Evolutionary conservation across 2,888 invertebrate genomes (phyloP), one percentile per base, ranked within the genome.

Genomic region (Dascillus cervinus): DNA sequence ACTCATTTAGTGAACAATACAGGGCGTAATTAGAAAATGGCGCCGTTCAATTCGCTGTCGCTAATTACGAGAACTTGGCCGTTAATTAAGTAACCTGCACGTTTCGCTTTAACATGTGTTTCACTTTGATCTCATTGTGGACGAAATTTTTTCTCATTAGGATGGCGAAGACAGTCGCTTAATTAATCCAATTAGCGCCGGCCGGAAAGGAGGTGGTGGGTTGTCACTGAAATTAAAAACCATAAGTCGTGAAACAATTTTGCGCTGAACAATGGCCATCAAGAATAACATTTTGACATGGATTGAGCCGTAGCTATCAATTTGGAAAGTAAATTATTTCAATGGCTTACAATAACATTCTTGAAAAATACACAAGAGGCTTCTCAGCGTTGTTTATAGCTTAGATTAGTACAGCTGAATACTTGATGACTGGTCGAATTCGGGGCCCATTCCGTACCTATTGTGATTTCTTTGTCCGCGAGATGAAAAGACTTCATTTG

Each of bases 401-500:
- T 47, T 53, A 50, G 53, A 57, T 57, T 56, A 53, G 53, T 53
- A 50, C 54, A 55, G 54, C 52, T 57, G 57, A 57, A 58, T 57
- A 48, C 49, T 43, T 43, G 51, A 59, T 59, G 58, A 59, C 59
- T 59, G 37, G 58, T 45, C 43, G 46, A 52, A 55, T 52, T 49
- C 41, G 40, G n/a, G n/a, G 37, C 40, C 46, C 41, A 45, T 41
- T 44, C 39, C 39, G 36, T 26, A 40, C 32, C 50, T 43, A 53
- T 56, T 57, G 55, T 53, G 39, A 42, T 35, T 40, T 40, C 51
- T 49, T 55, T 56, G 53, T 55, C 47, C 47, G 46, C 31, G 34
- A 39, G 41, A 49, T 56, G 53, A 60, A 60, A 60, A 55, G 58
- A 58, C 57, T 60, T 58, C 58, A 57, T 60, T 60, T 58, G 56